Base-by-base conservation (phyloP, 2,888 invertebrate genomes). In the Polydrusus cervinus region DNA sequence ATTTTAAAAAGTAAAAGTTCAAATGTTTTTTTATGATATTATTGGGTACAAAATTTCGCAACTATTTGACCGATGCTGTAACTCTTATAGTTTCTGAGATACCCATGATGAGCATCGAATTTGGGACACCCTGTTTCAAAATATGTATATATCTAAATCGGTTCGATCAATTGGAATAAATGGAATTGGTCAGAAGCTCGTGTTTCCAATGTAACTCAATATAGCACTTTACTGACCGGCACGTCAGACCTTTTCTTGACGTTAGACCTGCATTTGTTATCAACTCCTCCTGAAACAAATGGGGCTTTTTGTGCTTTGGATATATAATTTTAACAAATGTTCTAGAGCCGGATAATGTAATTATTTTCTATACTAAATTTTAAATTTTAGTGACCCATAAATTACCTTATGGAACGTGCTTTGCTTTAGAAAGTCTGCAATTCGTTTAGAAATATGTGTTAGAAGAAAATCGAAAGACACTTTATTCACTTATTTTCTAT, bases 171-270 rank as follows among this genome's bases (percentile, higher is more conserved):
- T n/a, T n/a, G n/a, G n/a, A n/a, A n/a, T n/a, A n/a, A 6, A 34
- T 8, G 14, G 18, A 38, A 60, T 18, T 60, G 38, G 38, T 16
- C 25, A 25, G 51, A 16, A 10, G 18, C 10, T 20, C 51, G 51
- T 11, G 10, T 51, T 20, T 18, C 14, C 18, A 25, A 40, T 20
- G 8, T 61, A 61, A 61, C 45, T 61, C 45, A 61, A 61, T 61
- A 64, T 16, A 30, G n/a, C 47, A 14, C 47, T 64, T 47, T 64
- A 64, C 45, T 10, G n/a, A 64, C 25, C 14, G 25, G 10, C 25
- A 64, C 20, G 14, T 45, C 64, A 64, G 64, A 64, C 47, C 47
- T 34, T 64, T 64, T 34, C 64, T 64, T 64, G 64, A 30, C 64
- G 38, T 64, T 47, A 14, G 64, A 64, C 47, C 34, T 30, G 64